These are phyloP conservation scores for Drosophila rufa DNA, from an alignment of 1,140 invertebrate species.

Conservation along the genomic window DNA sequence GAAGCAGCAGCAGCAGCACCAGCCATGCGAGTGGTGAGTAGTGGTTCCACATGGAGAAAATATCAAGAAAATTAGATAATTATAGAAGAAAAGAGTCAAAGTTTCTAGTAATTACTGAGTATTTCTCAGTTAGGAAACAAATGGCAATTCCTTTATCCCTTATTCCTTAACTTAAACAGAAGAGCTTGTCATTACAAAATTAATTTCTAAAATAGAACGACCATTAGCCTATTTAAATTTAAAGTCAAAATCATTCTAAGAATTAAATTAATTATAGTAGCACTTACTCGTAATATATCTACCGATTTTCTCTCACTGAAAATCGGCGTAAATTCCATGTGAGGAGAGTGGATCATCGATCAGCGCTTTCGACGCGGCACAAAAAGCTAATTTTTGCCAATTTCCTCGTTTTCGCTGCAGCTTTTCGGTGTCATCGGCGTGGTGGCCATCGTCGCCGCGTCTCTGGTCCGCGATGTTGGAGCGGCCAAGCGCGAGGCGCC, in stretches of 20 bases:
- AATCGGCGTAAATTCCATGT: not conserved
- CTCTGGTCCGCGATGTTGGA: conserved; percentile 30
- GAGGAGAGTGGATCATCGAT: conserved; percentile 22
- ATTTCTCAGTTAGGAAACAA: no score
- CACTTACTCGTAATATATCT: no score
- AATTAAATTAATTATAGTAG: no score
- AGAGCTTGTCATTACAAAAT: no score
- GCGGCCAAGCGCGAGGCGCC: conserved; percentile 74
- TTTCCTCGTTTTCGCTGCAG: conserved; percentile 73
- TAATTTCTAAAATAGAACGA: no score
- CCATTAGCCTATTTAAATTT: no score
- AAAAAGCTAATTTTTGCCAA: conserved; percentile 74
- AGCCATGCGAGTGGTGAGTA: conserved; percentile 65
- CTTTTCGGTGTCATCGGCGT: conserved; percentile 67
- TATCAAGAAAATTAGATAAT: not conserved
- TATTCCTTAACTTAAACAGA: no score
- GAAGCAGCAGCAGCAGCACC: conserved; percentile 44
- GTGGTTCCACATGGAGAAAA: conserved; percentile 10
- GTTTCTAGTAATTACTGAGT: no score
- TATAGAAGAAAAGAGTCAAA: not conserved
- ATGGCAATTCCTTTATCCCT: no score
- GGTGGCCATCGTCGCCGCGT: conserved; percentile 48
- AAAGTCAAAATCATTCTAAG: no score
- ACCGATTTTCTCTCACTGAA: not conserved
- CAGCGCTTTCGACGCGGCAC: conserved; percentile 37